Conservation (phyloP, 2,888 invertebrate genomes). For the Drosophila neutralis region DNA sequence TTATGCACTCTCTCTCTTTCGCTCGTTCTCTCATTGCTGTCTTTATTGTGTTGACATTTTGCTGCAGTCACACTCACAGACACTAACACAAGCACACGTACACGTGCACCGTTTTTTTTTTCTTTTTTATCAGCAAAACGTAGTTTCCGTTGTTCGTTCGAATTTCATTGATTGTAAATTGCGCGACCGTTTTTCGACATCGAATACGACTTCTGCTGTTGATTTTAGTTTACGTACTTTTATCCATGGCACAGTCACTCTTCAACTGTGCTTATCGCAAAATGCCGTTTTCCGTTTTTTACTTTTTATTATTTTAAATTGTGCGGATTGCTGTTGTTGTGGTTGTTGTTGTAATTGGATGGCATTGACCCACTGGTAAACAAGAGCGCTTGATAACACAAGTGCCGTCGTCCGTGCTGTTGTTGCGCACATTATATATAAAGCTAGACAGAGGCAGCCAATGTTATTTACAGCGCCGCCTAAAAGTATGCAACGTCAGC, state of each 20-base stretch:
- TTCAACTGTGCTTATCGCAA: slow-evolving; percentile 56
- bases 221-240: slow-evolving; percentile 4
- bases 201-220: slow-evolving; percentile 33
- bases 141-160: slow-evolving; percentile 53
- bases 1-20: slow-evolving; percentile 12
- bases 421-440: slow-evolving; percentile 8
- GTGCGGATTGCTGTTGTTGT: slow-evolving; percentile 1
- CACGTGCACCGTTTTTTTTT: slow-evolving; percentile 24
- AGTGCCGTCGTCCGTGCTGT: slow-evolving; percentile 25
- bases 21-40: slow-evolving; percentile 30
- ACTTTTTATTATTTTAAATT: slow-evolving; percentile 8
- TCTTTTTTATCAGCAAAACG: slow-evolving; percentile 45
- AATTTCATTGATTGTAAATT: slow-evolving; percentile 62
- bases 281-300: slow-evolving; percentile 31
- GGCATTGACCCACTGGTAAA: slow-evolving; percentile 71
- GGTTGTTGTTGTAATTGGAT: slow-evolving; percentile 36
- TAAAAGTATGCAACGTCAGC: slow-evolving; percentile 55
- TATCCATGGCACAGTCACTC: slow-evolving; percentile 54
- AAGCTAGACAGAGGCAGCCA: background rate
- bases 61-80: slow-evolving; percentile 45
- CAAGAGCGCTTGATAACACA: slow-evolving; percentile 61
- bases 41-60: slow-evolving; percentile 62
- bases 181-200: slow-evolving; percentile 47
- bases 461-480: slow-evolving; percentile 28
- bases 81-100: slow-evolving; percentile 7